Evolutionary conservation across 2,888 invertebrate species (phyloP).

Genomic region (Leptinotarsa haldemani): DNA sequence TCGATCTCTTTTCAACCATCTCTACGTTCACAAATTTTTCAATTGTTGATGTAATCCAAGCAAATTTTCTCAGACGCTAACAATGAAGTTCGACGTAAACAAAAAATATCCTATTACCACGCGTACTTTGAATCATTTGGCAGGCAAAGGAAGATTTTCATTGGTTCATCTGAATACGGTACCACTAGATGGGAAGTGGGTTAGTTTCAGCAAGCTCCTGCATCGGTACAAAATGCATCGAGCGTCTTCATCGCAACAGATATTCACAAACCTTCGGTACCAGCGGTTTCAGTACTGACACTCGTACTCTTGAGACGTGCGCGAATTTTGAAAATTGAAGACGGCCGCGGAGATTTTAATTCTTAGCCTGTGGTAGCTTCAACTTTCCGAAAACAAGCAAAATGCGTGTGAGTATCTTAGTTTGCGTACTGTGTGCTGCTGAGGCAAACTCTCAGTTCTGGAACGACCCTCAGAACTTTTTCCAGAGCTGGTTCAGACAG

Average conservation of each 20-base stretch:
- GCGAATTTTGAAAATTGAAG: conserved; percentile 41
- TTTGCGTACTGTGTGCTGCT: conserved; percentile 55
- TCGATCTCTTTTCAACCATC: too few relatives aligned
- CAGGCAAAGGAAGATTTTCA: conserved; percentile 37
- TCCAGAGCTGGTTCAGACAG: conserved; percentile 59
- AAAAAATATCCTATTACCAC: conserved; percentile 9
- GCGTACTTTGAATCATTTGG: conserved; percentile 30
- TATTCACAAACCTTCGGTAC: conserved; percentile 61
- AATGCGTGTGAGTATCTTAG: conserved; percentile 54
- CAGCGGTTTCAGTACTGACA: conserved; percentile 47
- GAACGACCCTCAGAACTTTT: conserved; percentile 59
- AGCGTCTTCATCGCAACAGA: conserved; percentile 62
- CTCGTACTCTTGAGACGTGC: conserved; percentile 36
- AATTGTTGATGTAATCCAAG: not conserved
- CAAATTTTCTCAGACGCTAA: conserved; percentile 1
- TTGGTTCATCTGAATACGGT: conserved; percentile 57
- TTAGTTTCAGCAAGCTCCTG: conserved; percentile 61
- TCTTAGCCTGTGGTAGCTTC: conserved; percentile 48
- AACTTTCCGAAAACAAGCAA: conserved; percentile 32
- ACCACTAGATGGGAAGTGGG: conserved; percentile 65
- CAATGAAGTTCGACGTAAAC: not conserved
- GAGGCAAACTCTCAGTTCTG: conserved; percentile 60
- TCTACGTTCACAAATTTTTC: not conserved
- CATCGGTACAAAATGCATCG: conserved; percentile 60
- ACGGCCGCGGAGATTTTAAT: conserved; percentile 50